A percentile compares a stretch with the other conserved stretches of the same genome.
Conservation (phyloP, 2,113 vertebrate species). For the Anolis carolinensis region DNA sequence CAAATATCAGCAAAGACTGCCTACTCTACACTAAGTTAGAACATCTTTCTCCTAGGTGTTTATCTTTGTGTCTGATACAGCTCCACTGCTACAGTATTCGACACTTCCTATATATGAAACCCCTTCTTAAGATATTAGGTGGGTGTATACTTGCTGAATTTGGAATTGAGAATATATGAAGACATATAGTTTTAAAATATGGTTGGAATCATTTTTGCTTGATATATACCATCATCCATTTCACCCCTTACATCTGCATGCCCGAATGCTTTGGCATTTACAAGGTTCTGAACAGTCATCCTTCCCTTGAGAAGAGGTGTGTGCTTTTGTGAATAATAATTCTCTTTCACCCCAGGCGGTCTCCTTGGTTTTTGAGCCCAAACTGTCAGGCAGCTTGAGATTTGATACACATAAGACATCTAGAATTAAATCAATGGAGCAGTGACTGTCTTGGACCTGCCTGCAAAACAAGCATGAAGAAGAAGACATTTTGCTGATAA, state of each 20-base stretch:
- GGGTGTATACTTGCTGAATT: background rate
- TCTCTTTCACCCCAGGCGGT: background rate
- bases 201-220: background rate
- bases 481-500: background rate
- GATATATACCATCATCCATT: background rate
- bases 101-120: background rate
- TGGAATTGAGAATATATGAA: background rate
- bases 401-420: slow-evolving; percentile 15
- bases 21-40: background rate
- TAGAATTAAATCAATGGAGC: background rate
- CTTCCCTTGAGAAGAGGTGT: background rate
- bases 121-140: slow-evolving; percentile 19
- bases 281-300: slow-evolving; percentile 3
- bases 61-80: background rate
- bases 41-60: background rate
- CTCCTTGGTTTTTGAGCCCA: background rate
- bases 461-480: background rate
- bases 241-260: slow-evolving; percentile 7
- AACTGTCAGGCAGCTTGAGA: slow-evolving; percentile 4
- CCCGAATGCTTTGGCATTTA: slow-evolving; percentile 10
- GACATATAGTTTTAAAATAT: background rate
- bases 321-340: slow-evolving; percentile 11
- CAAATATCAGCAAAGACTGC: slow-evolving; percentile 9
- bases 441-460: too few species aligned
- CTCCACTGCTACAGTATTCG: background rate